Evolutionary conservation across 1,140 invertebrate species (phyloP), one percentile per base, ranked within the genome.

Genomic region (Drosophila baimaii): DNA sequence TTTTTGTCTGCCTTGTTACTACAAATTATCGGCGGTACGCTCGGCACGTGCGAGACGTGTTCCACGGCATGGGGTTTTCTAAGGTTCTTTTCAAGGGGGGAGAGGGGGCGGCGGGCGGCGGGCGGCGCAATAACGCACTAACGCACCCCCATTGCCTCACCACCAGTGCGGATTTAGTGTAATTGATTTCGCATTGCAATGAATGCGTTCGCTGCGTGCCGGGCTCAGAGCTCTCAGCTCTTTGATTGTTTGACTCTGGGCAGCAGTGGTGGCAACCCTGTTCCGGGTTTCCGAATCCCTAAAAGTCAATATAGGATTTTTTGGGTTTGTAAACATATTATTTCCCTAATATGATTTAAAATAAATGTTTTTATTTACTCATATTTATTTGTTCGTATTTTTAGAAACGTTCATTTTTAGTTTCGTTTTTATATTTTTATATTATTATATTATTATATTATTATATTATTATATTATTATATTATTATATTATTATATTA

Each of bases 171-270:
- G 79, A 69, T 77, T 82, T 80, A 77, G 71, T 86, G 83, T 86
- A 86, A 86, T 86, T 86, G 83, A 86, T 88, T 86, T 88, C 84
- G 79, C 68, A 86, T 86, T 86, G 83, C 83, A 86, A 86, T 86
- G 83, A 86, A 86, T 86, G 83, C 83, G 83, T 79, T 88, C 77
- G 71, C 79, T 79, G 83, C 83, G 83, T 88, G 83, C 76, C 69
- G 35, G 72, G 71, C 76, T 79, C 75, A 55, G 62, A 64, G 43
- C 69, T 81, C 49, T 43, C 27, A 49, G 59, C 33, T 64, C 57
- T 76, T 76, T 76, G 52, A 57, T 51, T 62, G 27, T 47, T 73
- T 57, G 66, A 88, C 75, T 84, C 70, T 64, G 37, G 44, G 64
- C 23, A 27, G 43, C 21, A 41, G 27, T 51, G 27, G 35, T 3